phyloP scores from a whole-genome alignment of 2,113 vertebrate species.

The Aegithalos caudatus region DNA sequence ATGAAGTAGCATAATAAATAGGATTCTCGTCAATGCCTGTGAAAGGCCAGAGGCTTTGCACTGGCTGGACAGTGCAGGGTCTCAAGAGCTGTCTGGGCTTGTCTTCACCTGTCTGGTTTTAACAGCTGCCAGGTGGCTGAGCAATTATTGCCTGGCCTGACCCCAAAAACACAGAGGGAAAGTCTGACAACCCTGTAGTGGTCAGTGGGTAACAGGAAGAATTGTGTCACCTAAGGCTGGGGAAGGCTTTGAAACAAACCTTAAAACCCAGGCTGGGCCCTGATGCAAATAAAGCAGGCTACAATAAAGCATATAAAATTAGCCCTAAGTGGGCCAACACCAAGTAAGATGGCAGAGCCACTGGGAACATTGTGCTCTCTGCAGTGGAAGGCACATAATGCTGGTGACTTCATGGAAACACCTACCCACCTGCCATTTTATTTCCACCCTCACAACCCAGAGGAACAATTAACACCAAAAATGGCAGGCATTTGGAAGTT shows the following conservation, averaged over 20 bases:
- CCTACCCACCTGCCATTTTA: fast-evolving
- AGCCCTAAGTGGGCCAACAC: background rate
- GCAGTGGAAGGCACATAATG: background rate
- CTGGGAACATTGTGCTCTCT: fast-evolving
- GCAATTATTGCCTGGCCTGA: background rate
- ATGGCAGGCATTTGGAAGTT: background rate
- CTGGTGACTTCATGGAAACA: background rate
- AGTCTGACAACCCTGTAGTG: fast-evolving
- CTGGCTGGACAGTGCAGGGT: background rate
- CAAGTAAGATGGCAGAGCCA: background rate
- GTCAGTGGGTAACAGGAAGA: background rate
- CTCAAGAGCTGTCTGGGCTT: background rate
- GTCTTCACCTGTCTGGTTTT: background rate
- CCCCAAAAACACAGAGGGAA: background rate
- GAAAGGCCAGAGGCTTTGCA: background rate
- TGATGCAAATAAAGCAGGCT: background rate
- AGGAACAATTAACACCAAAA: background rate
- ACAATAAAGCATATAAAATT: background rate
- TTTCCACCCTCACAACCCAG: background rate
- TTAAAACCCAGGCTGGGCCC: background rate
- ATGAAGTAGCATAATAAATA: background rate
- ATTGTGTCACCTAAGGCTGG: background rate
- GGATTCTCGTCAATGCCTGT: background rate
- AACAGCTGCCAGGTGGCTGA: background rate
- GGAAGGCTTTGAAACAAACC: background rate